Conservation (phyloP, 2,113 vertebrate genomes). For the Echinops telfairi region DNA sequence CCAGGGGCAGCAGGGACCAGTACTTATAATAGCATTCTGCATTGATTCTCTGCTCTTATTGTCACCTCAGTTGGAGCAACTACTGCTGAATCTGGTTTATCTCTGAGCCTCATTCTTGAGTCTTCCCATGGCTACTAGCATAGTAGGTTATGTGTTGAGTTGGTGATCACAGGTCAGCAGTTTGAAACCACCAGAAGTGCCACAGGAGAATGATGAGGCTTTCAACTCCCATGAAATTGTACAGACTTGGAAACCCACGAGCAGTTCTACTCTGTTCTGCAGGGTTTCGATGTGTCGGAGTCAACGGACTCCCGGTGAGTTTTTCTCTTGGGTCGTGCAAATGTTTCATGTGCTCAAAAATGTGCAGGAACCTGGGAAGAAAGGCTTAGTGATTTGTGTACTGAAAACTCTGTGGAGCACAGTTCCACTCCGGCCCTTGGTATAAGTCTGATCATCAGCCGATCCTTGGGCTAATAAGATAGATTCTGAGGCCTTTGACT, state of each 20-base stretch:
- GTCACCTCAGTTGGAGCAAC: background rate
- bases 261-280: too few relatives aligned
- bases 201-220: too few relatives aligned
- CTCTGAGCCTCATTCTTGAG: background rate
- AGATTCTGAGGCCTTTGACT: background rate
- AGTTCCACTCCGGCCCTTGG: background rate
- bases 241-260: too few relatives aligned
- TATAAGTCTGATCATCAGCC: background rate
- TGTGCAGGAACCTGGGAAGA: background rate
- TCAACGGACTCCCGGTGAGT: background rate
- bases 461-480: background rate
- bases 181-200: too few relatives aligned
- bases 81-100: background rate
- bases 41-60: accelerated
- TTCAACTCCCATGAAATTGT: too few relatives aligned
- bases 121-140: background rate
- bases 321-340: background rate
- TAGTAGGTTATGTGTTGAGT: background rate
- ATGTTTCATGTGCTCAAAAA: background rate
- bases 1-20: background rate
- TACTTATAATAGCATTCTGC: background rate
- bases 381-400: background rate
- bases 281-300: too few relatives aligned
- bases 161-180: too few relatives aligned
- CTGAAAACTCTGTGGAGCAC: background rate